phyloP scores from a whole-genome alignment of 1,140 invertebrate species.

The Drosophila sproati region DNA sequence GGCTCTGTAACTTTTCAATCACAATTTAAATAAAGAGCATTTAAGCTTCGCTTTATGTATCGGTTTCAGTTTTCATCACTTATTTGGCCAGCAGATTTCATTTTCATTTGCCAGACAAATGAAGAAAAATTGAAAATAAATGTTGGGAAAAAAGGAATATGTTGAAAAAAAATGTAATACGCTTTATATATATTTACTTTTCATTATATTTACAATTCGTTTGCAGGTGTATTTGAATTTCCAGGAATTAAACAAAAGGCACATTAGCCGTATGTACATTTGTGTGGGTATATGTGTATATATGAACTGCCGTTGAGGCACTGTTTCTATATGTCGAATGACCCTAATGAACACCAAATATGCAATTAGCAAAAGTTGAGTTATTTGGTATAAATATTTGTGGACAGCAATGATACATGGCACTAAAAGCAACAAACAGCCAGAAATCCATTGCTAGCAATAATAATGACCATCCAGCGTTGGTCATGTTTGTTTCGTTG shows the following conservation, averaged over 20 bases:
- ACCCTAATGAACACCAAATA: constrained; percentile 74
- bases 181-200: constrained; percentile 51
- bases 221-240: constrained; percentile 28
- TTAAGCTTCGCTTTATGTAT: background rate
- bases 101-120: constrained; percentile 50
- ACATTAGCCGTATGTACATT: constrained; percentile 11
- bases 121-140: constrained; percentile 41
- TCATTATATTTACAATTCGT: constrained; percentile 46
- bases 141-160: background rate
- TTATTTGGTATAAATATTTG: constrained; percentile 73
- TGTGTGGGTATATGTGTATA: background rate
- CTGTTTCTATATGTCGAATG: constrained; percentile 28
- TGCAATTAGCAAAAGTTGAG: constrained; percentile 75
- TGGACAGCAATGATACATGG: constrained; percentile 45
- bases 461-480: constrained; percentile 42
- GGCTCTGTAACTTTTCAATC: too few species aligned
- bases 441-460: constrained; percentile 38
- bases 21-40: constrained; percentile 13
- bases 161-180: constrained; percentile 36
- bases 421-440: constrained; percentile 17
- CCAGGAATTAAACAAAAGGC: constrained; percentile 28
- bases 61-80: constrained; percentile 22
- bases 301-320: constrained; percentile 5
- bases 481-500: constrained; percentile 25
- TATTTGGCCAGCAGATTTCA: constrained; percentile 28